phyloP scores from a whole-genome alignment of 2,113 vertebrate genomes.

The Felis chaus region DNA sequence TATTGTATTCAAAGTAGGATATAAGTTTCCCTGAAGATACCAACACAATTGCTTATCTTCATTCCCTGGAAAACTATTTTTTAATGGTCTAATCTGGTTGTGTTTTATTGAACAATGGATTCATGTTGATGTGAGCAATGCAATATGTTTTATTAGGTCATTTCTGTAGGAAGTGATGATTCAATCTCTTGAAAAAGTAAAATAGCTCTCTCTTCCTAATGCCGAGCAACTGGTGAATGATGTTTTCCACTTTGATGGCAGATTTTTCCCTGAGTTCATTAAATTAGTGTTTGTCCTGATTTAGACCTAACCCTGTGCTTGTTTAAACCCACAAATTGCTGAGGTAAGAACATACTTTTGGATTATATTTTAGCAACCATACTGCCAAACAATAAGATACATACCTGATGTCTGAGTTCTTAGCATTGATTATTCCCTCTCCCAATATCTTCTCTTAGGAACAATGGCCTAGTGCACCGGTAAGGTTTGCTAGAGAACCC shows the following conservation, averaged over 20 bases:
- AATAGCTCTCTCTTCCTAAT: neutral
- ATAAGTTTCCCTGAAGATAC: conserved; percentile 25
- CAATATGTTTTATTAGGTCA: conserved; percentile 50
- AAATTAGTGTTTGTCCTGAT: conserved; percentile 44
- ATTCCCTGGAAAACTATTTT: conserved; percentile 36
- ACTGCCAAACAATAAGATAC: neutral
- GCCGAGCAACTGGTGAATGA: neutral
- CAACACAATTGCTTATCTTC: conserved; percentile 34
- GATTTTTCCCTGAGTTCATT: conserved; percentile 23
- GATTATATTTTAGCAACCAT: conserved; percentile 15
- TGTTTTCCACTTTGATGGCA: neutral
- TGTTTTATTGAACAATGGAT: conserved; percentile 52
- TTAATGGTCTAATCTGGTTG: neutral
- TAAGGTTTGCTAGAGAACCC: neutral
- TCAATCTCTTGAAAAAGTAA: conserved; percentile 28
- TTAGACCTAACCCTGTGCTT: conserved; percentile 24
- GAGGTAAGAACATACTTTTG: neutral
- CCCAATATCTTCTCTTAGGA: neutral
- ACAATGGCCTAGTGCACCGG: neutral
- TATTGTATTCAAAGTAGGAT: conserved; percentile 46
- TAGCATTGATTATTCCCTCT: neutral
- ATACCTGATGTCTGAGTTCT: neutral
- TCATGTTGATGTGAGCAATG: neutral
- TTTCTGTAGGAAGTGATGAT: conserved; percentile 36
- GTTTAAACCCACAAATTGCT: neutral